Evolutionary conservation across 2,888 invertebrate genomes (phyloP), one percentile per base, ranked within the genome.

Genomic region (Athalia rosae): DNA sequence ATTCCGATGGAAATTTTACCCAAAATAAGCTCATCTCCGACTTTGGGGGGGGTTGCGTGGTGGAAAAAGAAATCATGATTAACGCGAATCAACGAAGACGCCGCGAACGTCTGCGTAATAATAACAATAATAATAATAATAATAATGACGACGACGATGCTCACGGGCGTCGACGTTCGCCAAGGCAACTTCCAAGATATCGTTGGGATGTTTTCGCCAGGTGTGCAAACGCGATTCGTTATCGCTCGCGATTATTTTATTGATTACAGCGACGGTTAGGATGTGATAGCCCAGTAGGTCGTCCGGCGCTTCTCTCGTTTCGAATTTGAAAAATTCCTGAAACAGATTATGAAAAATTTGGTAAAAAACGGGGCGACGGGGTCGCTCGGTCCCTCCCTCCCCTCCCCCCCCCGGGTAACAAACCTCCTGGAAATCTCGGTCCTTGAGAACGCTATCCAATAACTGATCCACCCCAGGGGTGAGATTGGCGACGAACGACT

Each of bases 301-400:
- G 63, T 86, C 80, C 13, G 81, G 63, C 4, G 79, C 56, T 1
- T 78, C 50, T 15, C 77, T 78, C 56, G 77, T 76, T 6, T 80
- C 80, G 15, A 84, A 85, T 11, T 84, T 81, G 62, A 87, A 84
- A 63, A 86, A 87, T 3, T 81, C 80, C 88, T 88, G 56, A 53
- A 79, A 81, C 62, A 43, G 45, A 79, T 45, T 13, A 41, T 67
- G 53, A 11, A 28, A 67, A 50, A 61, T 6, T 45, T 43, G 43
- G 13, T n/a, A n/a, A n/a, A n/a, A n/a, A n/a, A n/a, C n/a, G n/a
- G n/a, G n/a, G n/a, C n/a, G n/a, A n/a, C n/a, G n/a, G n/a, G n/a
- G n/a, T n/a, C n/a, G n/a, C n/a, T n/a, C n/a, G n/a, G n/a, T n/a
- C n/a, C n/a, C n/a, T n/a, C n/a, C n/a, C n/a, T n/a, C n/a, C n/a